Evolutionary conservation across 2,113 vertebrate genomes (phyloP).

Genomic region (Beaufortia kweichowensis): DNA sequence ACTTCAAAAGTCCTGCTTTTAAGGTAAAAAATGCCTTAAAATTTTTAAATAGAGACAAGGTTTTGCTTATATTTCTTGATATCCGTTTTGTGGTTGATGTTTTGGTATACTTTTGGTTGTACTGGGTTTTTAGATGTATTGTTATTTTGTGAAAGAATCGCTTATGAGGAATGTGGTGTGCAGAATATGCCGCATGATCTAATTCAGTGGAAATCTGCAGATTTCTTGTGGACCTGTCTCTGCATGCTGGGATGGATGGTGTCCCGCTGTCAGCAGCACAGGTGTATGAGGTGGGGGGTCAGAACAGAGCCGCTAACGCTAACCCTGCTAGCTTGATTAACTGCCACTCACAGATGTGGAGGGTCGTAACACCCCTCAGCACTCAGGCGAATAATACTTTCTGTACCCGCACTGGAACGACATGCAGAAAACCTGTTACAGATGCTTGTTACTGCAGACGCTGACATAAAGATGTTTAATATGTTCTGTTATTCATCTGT

Average conservation of each 20-base stretch:
- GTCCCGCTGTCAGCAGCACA: conserved; percentile 9
- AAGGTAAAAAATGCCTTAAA: too few relatives aligned
- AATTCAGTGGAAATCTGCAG: too few relatives aligned
- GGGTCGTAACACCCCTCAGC: not conserved
- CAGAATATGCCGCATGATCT: too few relatives aligned
- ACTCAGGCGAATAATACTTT: not conserved
- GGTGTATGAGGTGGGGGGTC: conserved; percentile 27
- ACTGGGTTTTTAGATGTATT: too few relatives aligned
- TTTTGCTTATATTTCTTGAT: too few relatives aligned
- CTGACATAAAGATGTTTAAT: not conserved
- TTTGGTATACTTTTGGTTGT: too few relatives aligned
- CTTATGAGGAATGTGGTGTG: too few relatives aligned
- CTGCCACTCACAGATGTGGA: conserved; percentile 27
- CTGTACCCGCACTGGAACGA: not conserved
- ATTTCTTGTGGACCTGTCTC: not conserved
- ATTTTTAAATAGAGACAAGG: too few relatives aligned
- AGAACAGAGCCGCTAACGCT: not conserved
- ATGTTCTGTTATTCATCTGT: too few relatives aligned
- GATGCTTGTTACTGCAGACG: not conserved
- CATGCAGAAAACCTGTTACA: not conserved
- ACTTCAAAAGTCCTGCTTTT: too few relatives aligned
- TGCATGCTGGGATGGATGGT: not conserved
- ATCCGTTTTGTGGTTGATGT: too few relatives aligned
- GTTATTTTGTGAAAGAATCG: too few relatives aligned
- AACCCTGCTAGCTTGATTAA: conserved; percentile 31